phyloP scores from a whole-genome alignment of 2,797 vertebrate genomes.

The Eleutherodactylus coqui region DNA sequence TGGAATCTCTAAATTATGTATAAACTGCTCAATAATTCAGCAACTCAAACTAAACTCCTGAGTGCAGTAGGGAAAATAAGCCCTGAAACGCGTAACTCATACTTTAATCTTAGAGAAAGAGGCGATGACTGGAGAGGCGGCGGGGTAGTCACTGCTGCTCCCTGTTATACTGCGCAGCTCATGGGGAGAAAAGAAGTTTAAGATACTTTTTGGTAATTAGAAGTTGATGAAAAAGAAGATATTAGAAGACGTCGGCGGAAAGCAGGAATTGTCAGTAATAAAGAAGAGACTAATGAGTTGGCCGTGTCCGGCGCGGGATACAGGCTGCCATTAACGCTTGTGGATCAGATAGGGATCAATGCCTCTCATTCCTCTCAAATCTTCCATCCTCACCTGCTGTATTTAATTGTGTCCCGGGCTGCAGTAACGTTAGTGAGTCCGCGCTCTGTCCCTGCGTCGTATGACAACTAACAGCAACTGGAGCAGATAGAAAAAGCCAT shows the following conservation, averaged over 20 bases:
- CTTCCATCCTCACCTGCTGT: no score
- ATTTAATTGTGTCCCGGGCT: no score
- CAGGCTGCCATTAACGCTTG: neutral
- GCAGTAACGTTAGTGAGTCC: no score
- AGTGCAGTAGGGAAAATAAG: neutral
- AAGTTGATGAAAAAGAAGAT: neutral
- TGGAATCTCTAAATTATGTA: slow-evolving; percentile 46
- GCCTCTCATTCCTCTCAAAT: no score
- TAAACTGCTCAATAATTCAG: slow-evolving; percentile 45
- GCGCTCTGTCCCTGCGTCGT: no score
- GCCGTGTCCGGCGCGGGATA: no score
- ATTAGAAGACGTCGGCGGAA: neutral
- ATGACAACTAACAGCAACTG: no score
- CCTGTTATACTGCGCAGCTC: neutral
- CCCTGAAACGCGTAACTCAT: neutral
- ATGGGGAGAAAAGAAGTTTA: neutral
- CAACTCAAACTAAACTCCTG: neutral
- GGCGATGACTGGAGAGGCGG: neutral
- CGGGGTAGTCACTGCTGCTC: neutral
- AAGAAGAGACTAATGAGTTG: neutral
- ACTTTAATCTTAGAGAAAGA: neutral
- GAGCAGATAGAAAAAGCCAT: no score
- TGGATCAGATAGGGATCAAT: no score
- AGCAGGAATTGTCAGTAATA: no score
- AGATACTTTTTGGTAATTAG: neutral